Conservation (phyloP, 2,113 vertebrate species). For the Pantherophis guttatus region DNA sequence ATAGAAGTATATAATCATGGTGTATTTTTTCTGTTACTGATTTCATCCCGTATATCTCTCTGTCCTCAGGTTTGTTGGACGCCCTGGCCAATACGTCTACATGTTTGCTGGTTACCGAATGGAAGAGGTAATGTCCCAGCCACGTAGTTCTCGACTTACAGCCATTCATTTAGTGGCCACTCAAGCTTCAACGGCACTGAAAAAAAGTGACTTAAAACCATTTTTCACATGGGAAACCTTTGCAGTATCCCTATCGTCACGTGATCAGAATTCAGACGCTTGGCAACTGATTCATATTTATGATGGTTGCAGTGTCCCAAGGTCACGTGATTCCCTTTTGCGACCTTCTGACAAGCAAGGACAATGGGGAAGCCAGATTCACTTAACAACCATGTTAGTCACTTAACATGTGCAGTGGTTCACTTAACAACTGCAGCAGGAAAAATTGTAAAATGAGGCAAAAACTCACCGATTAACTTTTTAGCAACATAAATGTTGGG, state of each 20-base stretch:
- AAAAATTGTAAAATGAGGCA: neutral
- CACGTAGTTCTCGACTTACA: neutral
- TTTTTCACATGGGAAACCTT: too few relatives aligned
- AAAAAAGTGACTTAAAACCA: neutral
- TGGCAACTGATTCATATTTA: neutral
- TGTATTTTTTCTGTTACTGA: neutral
- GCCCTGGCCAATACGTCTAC: slow-evolving; percentile 89
- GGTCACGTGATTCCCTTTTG: neutral
- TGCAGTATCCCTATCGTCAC: too few relatives aligned
- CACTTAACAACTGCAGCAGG: neutral
- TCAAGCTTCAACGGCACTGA: neutral
- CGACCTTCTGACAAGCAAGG: neutral
- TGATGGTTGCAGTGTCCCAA: neutral
- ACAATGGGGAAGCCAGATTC: too few relatives aligned
- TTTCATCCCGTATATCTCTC: neutral
- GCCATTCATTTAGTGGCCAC: neutral
- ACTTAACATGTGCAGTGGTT: neutral
- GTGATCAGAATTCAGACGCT: neutral
- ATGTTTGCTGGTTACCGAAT: slow-evolving; percentile 90
- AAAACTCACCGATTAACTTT: neutral
- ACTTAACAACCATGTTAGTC: neutral
- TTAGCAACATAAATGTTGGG: neutral
- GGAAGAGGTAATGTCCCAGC: slow-evolving; percentile 81
- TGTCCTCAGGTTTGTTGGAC: slow-evolving; percentile 85
- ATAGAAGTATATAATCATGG: too few relatives aligned